Evolutionary conservation across 2,113 vertebrate species (phyloP).

Genomic region (Grus americana): DNA sequence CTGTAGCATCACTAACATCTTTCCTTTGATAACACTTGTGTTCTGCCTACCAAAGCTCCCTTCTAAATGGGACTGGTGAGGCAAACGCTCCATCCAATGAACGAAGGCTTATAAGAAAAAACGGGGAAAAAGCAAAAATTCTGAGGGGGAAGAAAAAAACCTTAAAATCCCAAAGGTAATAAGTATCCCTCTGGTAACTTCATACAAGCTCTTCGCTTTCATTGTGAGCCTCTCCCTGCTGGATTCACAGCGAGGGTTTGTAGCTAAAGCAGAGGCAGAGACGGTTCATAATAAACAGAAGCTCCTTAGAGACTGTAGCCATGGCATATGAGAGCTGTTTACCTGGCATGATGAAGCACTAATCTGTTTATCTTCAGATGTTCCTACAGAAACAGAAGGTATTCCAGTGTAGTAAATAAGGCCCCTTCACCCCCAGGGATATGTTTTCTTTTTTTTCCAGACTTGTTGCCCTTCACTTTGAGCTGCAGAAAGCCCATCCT

Average conservation of each 20-base stretch:
- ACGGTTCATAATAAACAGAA: slow-evolving; percentile 64
- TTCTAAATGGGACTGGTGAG: slow-evolving; percentile 71
- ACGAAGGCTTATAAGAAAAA: slow-evolving; percentile 52
- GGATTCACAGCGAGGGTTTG: slow-evolving; percentile 24
- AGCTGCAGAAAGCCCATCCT: neutral
- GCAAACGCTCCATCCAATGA: slow-evolving; percentile 52
- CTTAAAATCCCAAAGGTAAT: slow-evolving; percentile 38
- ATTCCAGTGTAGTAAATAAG: slow-evolving; percentile 4
- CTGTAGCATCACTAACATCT: neutral
- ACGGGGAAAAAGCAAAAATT: slow-evolving; percentile 44
- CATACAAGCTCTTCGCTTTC: slow-evolving; percentile 11
- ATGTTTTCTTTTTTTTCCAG: neutral
- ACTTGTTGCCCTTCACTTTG: neutral
- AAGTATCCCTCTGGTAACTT: slow-evolving; percentile 39
- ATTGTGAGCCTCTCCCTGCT: neutral
- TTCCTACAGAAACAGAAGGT: slow-evolving; percentile 19
- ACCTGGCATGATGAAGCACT: slow-evolving; percentile 55
- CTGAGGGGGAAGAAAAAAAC: neutral
- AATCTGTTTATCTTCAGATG: slow-evolving; percentile 34
- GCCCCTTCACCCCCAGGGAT: neutral
- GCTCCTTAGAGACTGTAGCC: slow-evolving; percentile 77
- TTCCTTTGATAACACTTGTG: slow-evolving; percentile 13
- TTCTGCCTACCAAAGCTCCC: slow-evolving; percentile 66
- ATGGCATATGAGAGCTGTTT: slow-evolving; percentile 59
- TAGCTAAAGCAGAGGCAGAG: slow-evolving; percentile 12